These are phyloP conservation scores for Morone chrysops DNA, from an alignment of 2,113 vertebrate genomes.

Conservation along the genomic window DNA sequence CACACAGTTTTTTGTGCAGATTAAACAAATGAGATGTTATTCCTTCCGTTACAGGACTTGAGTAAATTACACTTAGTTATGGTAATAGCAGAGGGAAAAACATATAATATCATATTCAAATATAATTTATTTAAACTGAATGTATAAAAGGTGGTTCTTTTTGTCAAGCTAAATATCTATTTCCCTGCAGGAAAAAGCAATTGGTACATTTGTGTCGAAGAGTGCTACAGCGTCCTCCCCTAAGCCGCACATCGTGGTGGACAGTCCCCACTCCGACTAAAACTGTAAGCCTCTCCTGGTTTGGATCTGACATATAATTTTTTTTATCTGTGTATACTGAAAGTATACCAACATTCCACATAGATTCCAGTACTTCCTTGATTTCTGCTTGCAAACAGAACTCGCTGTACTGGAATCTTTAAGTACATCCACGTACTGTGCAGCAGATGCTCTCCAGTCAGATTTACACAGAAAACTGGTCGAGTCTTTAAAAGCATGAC, in stretches of 20 bases:
- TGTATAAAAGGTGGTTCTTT: neutral
- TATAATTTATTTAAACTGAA: neutral
- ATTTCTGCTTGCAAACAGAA: constrained; percentile 18
- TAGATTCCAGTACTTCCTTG: constrained; percentile 3
- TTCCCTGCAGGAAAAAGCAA: constrained; percentile 83
- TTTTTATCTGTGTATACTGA: neutral
- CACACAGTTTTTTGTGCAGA: neutral
- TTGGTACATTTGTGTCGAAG: constrained; percentile 84
- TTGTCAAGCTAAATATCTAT: neutral
- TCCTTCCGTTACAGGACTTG: neutral
- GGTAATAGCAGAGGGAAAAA: neutral
- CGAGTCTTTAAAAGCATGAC: constrained; percentile 61
- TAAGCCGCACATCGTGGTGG: constrained; percentile 87
- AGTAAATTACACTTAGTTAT: neutral
- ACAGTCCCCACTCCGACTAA: constrained; percentile 88
- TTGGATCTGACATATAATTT: neutral
- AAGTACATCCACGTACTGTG: constrained; percentile 13
- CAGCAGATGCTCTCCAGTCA: constrained; percentile 42
- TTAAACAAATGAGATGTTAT: neutral
- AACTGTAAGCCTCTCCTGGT: constrained; percentile 58
- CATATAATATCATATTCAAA: neutral
- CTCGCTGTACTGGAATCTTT: neutral
- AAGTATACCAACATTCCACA: neutral
- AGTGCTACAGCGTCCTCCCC: constrained; percentile 71
- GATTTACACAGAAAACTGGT: constrained; percentile 51